Conservation (phyloP, 2,797 vertebrate species). For the Ispidina picta region DNA sequence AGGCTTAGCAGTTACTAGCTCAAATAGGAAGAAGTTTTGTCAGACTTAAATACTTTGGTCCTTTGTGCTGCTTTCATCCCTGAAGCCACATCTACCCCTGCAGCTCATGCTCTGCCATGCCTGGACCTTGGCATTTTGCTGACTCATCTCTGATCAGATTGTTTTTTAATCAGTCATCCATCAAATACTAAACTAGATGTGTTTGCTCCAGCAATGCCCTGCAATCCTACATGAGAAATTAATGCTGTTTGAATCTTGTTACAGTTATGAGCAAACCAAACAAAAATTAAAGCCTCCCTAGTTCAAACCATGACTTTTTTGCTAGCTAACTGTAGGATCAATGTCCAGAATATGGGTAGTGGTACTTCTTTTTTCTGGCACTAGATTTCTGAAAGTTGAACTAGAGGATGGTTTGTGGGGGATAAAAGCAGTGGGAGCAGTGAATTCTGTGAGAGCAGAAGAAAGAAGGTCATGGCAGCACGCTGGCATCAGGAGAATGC, state of each 20-base stretch:
- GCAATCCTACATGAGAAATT: not conserved
- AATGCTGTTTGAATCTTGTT: not conserved
- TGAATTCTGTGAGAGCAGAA: not conserved
- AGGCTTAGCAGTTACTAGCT: not conserved
- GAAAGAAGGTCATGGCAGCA: not conserved
- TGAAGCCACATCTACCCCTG: not conserved
- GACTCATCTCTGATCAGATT: not conserved
- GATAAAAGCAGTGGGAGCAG: not conserved
- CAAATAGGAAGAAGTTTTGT: not conserved
- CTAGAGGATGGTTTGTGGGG: not conserved
- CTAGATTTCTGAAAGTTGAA: not conserved
- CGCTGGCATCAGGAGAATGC: not conserved
- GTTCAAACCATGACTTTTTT: not conserved
- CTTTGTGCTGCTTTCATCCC: not conserved
- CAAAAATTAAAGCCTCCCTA: not conserved
- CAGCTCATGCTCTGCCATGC: not conserved
- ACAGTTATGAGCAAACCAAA: not conserved
- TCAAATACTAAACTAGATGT: not conserved
- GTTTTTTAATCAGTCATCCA: not conserved
- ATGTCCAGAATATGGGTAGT: rapidly evolving
- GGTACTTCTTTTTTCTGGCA: not conserved
- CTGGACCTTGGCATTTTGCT: not conserved
- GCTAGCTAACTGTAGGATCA: not conserved
- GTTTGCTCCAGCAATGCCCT: not conserved
- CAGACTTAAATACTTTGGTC: not conserved